Base-by-base conservation (phyloP, 2,797 vertebrate genomes). In the Chiroxiphia lanceolata region DNA sequence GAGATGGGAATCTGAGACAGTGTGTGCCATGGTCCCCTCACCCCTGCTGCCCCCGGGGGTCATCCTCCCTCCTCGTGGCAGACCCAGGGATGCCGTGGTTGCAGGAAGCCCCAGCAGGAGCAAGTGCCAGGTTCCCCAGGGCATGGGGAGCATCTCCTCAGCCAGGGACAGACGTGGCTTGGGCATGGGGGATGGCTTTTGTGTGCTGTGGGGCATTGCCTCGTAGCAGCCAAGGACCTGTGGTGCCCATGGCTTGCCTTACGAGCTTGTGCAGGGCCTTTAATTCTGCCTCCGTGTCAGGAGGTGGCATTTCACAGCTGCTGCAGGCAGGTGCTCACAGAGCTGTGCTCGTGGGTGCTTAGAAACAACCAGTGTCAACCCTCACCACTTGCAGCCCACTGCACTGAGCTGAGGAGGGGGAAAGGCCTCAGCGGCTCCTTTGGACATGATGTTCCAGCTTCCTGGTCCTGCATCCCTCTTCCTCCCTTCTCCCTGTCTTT, bases 51-150 rank as follows among this genome's bases (percentile, higher is more conserved):
- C 44, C 13, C 15, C 13, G 23, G 2, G 1, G 31, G 8, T 33
- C 4, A 0, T 25, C 26, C 18, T 54, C 3, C 15, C 16, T 61
- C 25, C 16, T 53, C 31, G 2, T 0, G 1, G 31, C 26, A 47
- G 10, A 13, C 27, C 29, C 8, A 14, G 25, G 34, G 29, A 33
- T 45, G 33, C 12, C 0, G 1, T 50, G 45, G 38, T 56, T 31
- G 11, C 34, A 36, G 57, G 20, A 36, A 19, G 20, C 57, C 26
- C 31, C 3, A 2, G 34, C 26, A 51, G 38, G 38, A 54, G 16
- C 0, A 1, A 38, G 21, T 6, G 23, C 44, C 38, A 22, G 8
- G 13, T 68, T 45, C 18, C n/a, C 16, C 18, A 4, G 44, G 18
- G 15, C 38, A 10, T 69, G 82, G 34, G 42, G 26, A 12, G 3